Evolutionary conservation across 53 echinoderm and acorn worm species (phyloP), one percentile per base, ranked within the genome.

Genomic region (Paracentrotus lividus): DNA sequence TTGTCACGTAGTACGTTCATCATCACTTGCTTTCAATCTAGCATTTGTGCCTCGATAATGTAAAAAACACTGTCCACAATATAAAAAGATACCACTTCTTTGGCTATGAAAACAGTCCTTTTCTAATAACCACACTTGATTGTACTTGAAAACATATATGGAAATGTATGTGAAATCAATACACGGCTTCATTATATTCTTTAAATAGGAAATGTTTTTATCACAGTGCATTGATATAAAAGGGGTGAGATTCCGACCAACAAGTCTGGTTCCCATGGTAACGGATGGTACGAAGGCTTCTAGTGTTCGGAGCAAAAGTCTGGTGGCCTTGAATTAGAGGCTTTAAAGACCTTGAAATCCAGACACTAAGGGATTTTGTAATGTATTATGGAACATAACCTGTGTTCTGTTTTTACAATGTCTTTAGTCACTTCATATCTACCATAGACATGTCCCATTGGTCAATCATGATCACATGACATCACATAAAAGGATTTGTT

Each of bases 151-250:
- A 69, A 69, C 69, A 69, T 72, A 36, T 40, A 72, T 72, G 72
- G 4, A 36, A 64, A 72, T 38, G 36, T 72, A 72, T 36, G 72
- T 72, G 72, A 72, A 72, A 72, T 72, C 40, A 72, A 31, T 67
- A 72, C 15, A 40, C 40, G 40, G 21, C 40, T 72, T 32, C 72
- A 38, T 72, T 72, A 36, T 36, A 38, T 40, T 40, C 36, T 36
- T 18, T 38, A 18, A 72, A 72, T 36, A 14, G 36, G 36, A 36
- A 38, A 38, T 36, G 21, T 15, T 38, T 18, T 36, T n/a, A n/a
- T 40, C 36, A 40, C 20, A 38, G 31, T 12, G 5, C 32, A 29
- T 66, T 66, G 40, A 32, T 72, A 6, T 9, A 72, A 72, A 5
- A 38, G 40, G 5, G 72, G 72, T 36, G 38, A 72, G 1, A 57